These are phyloP conservation scores for Sakesphorus luctuosus DNA, from an alignment of 2,113 vertebrate genomes.

Conservation along the genomic window DNA sequence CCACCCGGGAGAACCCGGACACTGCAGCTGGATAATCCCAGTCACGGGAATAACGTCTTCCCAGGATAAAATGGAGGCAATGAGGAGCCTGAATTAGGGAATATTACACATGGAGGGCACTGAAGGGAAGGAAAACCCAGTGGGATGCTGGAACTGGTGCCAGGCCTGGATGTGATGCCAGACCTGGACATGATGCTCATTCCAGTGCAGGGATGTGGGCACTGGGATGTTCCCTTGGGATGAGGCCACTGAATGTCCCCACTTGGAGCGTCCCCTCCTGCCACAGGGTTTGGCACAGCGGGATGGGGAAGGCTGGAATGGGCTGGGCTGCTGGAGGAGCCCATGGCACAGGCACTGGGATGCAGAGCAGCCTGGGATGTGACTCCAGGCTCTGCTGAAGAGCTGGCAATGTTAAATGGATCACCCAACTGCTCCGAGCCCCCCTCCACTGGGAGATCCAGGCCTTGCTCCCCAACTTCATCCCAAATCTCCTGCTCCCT, in stretches of 20 bases:
- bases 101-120: background rate
- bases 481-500: background rate
- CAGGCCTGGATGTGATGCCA: rapidly evolving
- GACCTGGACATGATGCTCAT: rapidly evolving
- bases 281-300: background rate
- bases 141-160: background rate
- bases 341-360: background rate
- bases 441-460: background rate
- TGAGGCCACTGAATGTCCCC: background rate
- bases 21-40: background rate
- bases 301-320: rapidly evolving
- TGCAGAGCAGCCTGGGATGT: background rate
- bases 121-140: rapidly evolving
- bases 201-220: rapidly evolving
- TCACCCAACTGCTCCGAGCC: background rate
- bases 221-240: background rate
- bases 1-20: background rate
- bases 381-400: background rate
- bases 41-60: rapidly evolving
- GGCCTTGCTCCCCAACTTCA: background rate
- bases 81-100: background rate
- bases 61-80: rapidly evolving
- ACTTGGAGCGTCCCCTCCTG: background rate
- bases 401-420: background rate
- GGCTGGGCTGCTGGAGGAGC: rapidly evolving